A percentile compares a stretch with the other conserved stretches of the same genome.
Conservation (phyloP, 35 echinoderm and acorn worm genomes). For the Ptychodera flava region DNA sequence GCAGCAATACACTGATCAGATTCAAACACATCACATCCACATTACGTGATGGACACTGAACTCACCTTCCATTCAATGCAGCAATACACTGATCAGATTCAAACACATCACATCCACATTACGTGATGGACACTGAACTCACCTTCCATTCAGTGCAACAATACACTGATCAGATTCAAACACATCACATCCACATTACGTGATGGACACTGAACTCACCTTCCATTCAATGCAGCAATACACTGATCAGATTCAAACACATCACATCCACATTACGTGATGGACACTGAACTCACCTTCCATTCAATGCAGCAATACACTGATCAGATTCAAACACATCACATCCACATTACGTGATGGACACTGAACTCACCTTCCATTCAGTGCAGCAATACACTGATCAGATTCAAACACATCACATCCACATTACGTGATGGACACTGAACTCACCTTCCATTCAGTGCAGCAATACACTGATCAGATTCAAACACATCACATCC, state of each 20-base stretch:
- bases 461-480: not conserved
- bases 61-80: not conserved
- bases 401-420: too few relatives aligned
- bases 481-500: too few relatives aligned
- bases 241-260: not conserved
- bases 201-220: too few relatives aligned
- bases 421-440: too few relatives aligned
- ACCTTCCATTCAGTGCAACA: not conserved
- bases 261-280: too few relatives aligned
- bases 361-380: not conserved
- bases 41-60: too few relatives aligned
- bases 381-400: not conserved
- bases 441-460: not conserved
- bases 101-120: too few relatives aligned
- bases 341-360: too few relatives aligned
- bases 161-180: not conserved
- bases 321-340: too few relatives aligned
- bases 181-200: too few relatives aligned
- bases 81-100: not conserved
- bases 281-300: not conserved
- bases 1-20: not conserved
- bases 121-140: too few relatives aligned
- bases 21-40: too few relatives aligned
- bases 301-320: not conserved
- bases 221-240: not conserved